These are phyloP conservation scores for Oxystoma pomonae DNA, from an alignment of 2,888 invertebrate species.

Conservation along the genomic window DNA sequence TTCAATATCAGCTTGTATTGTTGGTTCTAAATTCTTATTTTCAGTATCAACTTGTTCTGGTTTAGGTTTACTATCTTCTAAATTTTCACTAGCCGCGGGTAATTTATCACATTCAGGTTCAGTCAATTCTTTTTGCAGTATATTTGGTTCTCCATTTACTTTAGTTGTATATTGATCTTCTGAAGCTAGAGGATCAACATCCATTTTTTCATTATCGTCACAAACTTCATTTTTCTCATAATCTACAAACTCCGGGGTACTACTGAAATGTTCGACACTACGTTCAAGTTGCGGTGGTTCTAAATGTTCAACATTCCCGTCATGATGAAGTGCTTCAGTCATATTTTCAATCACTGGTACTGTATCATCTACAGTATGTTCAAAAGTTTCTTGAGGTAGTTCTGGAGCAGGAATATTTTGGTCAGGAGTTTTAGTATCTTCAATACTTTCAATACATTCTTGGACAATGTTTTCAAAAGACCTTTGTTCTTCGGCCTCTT, in stretches of 20 bases:
- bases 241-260: neutral
- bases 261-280: constrained; percentile 9
- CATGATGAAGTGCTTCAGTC: constrained; percentile 5
- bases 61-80: neutral
- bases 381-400: neutral
- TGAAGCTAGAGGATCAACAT: constrained; percentile 1
- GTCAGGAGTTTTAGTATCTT: neutral
- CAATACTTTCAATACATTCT: constrained; percentile 18
- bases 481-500: constrained; percentile 12
- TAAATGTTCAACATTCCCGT: constrained; percentile 13
- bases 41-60: neutral
- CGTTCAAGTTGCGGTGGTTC: constrained; percentile 22
- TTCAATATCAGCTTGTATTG: neutral
- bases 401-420: too few relatives aligned
- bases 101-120: constrained; percentile 20
- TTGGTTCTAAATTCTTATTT: too few relatives aligned
- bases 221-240: constrained; percentile 1
- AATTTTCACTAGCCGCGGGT: constrained; percentile 15
- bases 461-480: constrained; percentile 17
- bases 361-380: constrained; percentile 9
- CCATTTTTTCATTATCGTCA: constrained; percentile 5
- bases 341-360: constrained; percentile 22
- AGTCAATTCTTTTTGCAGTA: constrained; percentile 8
- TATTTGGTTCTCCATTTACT: constrained; percentile 5
- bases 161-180: constrained; percentile 15